Percentiles rank a stretch among this genome's conserved stretches.
These are phyloP conservation scores for Astreopora myriophthalma DNA, from an alignment of 64 coral and sea anemone species.

Conservation along the genomic window DNA sequence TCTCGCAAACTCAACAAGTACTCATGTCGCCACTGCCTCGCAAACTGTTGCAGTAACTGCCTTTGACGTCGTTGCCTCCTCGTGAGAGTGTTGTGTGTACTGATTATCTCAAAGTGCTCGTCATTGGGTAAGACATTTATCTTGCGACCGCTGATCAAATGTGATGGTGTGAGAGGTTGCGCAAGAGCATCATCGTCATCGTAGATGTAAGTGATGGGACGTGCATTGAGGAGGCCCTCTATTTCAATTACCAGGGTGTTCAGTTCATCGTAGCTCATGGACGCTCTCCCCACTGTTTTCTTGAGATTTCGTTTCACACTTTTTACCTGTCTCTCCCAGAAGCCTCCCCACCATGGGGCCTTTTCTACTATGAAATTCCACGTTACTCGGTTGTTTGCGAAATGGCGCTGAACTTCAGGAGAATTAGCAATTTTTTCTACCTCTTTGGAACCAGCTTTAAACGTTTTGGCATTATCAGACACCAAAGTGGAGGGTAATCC, in stretches of 20 bases:
- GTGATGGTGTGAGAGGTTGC: slow-evolving; percentile 58
- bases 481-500: not conserved
- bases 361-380: slow-evolving; percentile 6
- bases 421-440: not conserved
- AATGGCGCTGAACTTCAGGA: slow-evolving; percentile 13
- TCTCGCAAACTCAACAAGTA: slow-evolving; percentile 58
- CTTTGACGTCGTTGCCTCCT: slow-evolving; percentile 46
- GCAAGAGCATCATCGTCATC: slow-evolving; percentile 50
- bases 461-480: slow-evolving; percentile 32
- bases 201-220: slow-evolving; percentile 72
- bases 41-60: slow-evolving; percentile 66
- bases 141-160: slow-evolving; percentile 36
- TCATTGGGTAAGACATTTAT: not conserved
- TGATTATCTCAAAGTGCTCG: slow-evolving; percentile 17
- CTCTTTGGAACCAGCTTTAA: not conserved
- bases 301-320: slow-evolving; percentile 40
- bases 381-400: not conserved
- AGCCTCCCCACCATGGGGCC: slow-evolving; percentile 34
- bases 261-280: slow-evolving; percentile 10
- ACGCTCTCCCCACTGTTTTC: slow-evolving; percentile 21
- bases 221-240: slow-evolving; percentile 18
- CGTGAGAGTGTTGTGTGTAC: slow-evolving; percentile 38
- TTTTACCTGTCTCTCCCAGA: slow-evolving; percentile 32
- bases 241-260: slow-evolving; percentile 31
- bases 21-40: slow-evolving; percentile 52